Evolutionary conservation across 2,797 vertebrate genomes (phyloP).

Genomic region (Cossypha niveicapilla): DNA sequence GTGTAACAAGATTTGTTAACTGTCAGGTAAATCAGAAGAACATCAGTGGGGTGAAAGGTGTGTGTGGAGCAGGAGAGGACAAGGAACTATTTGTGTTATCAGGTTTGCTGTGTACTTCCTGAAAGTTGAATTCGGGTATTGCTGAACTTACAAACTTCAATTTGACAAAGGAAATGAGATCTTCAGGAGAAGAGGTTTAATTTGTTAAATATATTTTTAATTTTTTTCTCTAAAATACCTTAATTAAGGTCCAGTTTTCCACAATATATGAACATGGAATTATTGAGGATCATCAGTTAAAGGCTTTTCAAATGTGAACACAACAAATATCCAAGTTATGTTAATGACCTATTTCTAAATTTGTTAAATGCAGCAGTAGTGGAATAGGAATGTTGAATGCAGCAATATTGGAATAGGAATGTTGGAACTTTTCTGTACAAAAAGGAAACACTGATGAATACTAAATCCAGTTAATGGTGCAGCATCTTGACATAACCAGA

Average conservation of each 20-base stretch:
- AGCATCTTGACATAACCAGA: neutral
- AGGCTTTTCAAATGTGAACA: neutral
- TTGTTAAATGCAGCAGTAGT: neutral
- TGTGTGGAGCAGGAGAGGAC: neutral
- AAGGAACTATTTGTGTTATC: neutral
- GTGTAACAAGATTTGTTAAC: neutral
- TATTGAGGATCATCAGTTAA: neutral
- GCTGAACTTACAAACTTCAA: neutral
- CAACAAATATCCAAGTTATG: neutral
- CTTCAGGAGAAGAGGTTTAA: neutral
- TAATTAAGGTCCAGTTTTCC: neutral
- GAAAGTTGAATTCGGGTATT: neutral
- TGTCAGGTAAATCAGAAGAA: neutral
- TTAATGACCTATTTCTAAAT: neutral
- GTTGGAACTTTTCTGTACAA: neutral
- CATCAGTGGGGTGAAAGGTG: neutral
- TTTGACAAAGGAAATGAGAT: neutral
- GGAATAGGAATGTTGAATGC: neutral
- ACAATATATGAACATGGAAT: neutral
- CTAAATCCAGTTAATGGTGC: neutral
- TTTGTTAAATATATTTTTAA: neutral
- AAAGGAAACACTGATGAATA: neutral
- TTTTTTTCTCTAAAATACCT: neutral
- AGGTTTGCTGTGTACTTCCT: neutral
- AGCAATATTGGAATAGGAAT: neutral